Evolutionary conservation across 2,888 invertebrate species (phyloP), one percentile per base, ranked within the genome.

Genomic region (Drosophila dives): DNA sequence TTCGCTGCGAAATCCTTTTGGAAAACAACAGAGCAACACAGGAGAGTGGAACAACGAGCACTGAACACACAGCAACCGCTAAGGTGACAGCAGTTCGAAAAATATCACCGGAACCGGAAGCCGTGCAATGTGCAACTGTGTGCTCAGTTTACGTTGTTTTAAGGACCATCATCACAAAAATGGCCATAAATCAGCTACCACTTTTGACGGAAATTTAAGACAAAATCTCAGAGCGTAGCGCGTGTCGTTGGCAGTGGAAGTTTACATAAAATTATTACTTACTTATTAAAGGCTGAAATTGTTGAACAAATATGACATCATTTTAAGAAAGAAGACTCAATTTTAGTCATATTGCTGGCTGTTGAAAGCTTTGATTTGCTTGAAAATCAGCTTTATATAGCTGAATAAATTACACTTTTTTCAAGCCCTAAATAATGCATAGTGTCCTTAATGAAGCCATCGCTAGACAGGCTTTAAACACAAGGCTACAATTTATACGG

Each of bases 191-290:
- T 86, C 87, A 86, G 85, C 74, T 26, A 62, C 61, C 76, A 79
- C 51, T 77, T 83, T 81, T 86, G 87, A 86, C 79, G 85, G 87
- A 83, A 86, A 86, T 74, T 71, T 67, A 85, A 86, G 72, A 75
- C 78, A 73, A 62, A 63, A 60, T 66, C 54, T 20, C 55, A 29
- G 58, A 53, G 15, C 56, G 34, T 40, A 15, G 40, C 58, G 34
- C 42, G 40, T n/a, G 45, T 38, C 51, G 45, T 29, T 40, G 51
- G 59, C 51, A 36, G 15, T 36, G 20, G 11, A 17, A 36, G 49
- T 51, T 42, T 26, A 17, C 20, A 42, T 3, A 29, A 23, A 48
- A 60, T 40, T 29, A 29, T 33, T 59, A 29, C 5, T 38, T 11
- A 11, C 15, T 54, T 54, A 40, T 67, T 68, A 53, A 75, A 67